Conservation (phyloP, 2,113 vertebrate species). For the Mormyrus iriodes region DNA sequence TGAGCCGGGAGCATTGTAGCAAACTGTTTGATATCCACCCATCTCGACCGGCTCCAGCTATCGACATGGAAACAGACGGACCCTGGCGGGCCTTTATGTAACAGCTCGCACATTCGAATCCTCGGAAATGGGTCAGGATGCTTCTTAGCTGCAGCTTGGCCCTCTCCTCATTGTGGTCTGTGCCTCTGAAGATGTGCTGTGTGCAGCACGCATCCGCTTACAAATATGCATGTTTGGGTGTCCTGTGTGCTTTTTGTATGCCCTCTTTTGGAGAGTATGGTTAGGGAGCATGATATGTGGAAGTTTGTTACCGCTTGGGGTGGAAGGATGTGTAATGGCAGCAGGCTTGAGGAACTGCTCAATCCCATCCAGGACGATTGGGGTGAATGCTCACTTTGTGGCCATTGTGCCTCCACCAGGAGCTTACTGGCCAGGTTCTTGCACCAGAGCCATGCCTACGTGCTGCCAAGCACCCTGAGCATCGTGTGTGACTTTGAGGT, state of each 20-base stretch:
- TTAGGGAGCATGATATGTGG: not conserved
- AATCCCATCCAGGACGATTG: not conserved
- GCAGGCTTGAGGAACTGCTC: not conserved
- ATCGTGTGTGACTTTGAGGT: not conserved
- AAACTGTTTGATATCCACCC: not conserved
- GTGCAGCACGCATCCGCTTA: not conserved
- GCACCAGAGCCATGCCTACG: not conserved
- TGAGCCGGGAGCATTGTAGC: not conserved
- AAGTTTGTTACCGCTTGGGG: not conserved
- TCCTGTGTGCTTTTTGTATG: not conserved
- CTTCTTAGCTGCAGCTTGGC: not conserved
- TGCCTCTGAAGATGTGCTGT: not conserved
- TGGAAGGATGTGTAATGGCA: not conserved
- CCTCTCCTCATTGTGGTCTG: not conserved
- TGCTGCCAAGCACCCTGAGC: not conserved
- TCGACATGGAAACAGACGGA: not conserved
- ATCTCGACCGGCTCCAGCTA: not conserved
- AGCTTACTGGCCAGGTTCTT: not conserved
- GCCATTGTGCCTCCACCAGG: not conserved
- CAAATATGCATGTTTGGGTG: not conserved
- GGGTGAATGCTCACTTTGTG: not conserved
- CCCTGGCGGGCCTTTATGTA: not conserved
- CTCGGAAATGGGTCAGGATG: slow-evolving; percentile 6
- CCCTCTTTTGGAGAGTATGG: not conserved
- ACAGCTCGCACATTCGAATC: not conserved